Percentiles rank a stretch among this genome's conserved stretches.
phyloP scores from a whole-genome alignment of 2,888 invertebrate genomes.

The Liopterus haemorrhoidalis region DNA sequence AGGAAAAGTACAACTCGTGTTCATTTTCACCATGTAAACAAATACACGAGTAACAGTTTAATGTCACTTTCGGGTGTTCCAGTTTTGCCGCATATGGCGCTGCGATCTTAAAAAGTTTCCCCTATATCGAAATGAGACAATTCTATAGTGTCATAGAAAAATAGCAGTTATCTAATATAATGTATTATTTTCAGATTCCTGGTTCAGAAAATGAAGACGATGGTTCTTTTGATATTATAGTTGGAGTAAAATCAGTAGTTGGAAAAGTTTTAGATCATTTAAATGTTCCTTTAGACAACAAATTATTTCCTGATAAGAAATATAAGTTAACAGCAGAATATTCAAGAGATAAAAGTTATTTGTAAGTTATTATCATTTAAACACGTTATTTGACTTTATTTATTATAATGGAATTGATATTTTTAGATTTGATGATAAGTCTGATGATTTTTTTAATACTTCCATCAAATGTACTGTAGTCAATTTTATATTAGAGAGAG shows the following conservation, averaged over 20 bases:
- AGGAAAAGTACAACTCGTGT: too few species aligned
- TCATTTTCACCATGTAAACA: too few species aligned
- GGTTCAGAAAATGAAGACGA: constrained; percentile 27
- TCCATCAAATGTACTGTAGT: constrained; percentile 62
- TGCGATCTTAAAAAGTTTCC: too few species aligned
- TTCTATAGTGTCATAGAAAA: too few species aligned
- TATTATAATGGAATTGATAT: constrained; percentile 15
- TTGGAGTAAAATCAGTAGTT: constrained; percentile 47
- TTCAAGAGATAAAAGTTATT: constrained; percentile 62
- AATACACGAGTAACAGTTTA: too few species aligned
- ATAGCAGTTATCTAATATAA: too few species aligned
- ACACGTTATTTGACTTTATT: constrained; percentile 21
- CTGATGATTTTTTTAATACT: constrained; percentile 62
- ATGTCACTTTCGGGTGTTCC: too few species aligned
- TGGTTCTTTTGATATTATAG: constrained; percentile 40
- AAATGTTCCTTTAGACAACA: constrained; percentile 51
- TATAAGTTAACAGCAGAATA: constrained; percentile 64
- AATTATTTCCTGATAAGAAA: constrained; percentile 56
- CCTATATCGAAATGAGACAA: too few species aligned
- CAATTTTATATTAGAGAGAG: constrained; percentile 69
- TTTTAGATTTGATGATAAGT: constrained; percentile 58
- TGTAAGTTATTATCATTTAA: constrained; percentile 50
- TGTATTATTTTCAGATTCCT: constrained; percentile 12
- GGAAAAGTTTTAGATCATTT: constrained; percentile 51
- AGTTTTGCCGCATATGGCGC: too few species aligned